Evolutionary conservation across 2,797 vertebrate genomes (phyloP).

Genomic region (Pseudochirops corinnae): DNA sequence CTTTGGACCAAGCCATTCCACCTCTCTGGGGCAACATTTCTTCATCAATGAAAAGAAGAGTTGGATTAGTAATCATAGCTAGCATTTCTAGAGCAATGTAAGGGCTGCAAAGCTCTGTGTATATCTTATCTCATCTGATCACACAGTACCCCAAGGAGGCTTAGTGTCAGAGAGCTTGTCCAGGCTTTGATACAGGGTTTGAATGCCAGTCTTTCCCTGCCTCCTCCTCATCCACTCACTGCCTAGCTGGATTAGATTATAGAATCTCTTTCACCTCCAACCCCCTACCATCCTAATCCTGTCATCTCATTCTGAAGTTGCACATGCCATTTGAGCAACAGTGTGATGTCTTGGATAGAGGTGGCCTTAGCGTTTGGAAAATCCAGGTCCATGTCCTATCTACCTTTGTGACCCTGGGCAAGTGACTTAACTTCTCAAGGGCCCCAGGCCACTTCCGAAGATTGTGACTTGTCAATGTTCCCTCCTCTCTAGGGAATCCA

Average conservation of each 20-base stretch:
- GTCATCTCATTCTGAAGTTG: neutral
- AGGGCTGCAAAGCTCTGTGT: neutral
- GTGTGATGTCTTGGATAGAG: neutral
- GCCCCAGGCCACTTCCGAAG: neutral
- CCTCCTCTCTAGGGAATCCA: neutral
- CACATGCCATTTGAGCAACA: neutral
- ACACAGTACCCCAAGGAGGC: neutral
- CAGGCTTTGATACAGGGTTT: neutral
- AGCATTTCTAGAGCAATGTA: neutral
- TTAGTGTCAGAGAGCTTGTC: neutral
- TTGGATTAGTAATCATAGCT: neutral
- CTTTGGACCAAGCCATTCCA: neutral
- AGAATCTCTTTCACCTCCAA: neutral
- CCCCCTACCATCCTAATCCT: neutral
- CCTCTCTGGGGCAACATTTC: neutral
- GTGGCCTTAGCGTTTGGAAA: neutral
- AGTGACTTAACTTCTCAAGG: neutral
- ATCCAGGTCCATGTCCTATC: neutral
- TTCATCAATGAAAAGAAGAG: neutral
- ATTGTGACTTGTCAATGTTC: neutral
- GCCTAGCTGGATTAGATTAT: neutral
- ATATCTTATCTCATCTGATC: neutral
- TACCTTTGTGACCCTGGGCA: neutral
- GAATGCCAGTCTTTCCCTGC: neutral
- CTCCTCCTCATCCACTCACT: neutral